Conservation (phyloP, 2,113 vertebrate genomes). For the Gnathonemus echidnorhynchus region DNA sequence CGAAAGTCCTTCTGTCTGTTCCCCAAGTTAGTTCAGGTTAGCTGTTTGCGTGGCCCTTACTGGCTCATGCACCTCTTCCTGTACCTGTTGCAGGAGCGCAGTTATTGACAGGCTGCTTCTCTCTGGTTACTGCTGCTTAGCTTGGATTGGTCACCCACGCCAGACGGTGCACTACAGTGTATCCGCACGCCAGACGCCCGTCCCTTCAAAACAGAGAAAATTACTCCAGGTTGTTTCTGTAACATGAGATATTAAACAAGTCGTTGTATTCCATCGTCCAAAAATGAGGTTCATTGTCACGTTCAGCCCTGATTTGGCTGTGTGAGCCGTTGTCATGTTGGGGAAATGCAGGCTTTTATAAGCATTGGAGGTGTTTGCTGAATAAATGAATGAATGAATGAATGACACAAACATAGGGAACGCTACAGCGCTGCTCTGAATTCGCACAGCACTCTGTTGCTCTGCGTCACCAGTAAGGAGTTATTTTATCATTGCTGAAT, state of each 20-base stretch:
- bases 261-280: background rate
- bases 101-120: background rate
- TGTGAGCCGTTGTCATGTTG: constrained; percentile 19
- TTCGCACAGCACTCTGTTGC: constrained; percentile 60
- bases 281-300: background rate
- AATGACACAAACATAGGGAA: background rate
- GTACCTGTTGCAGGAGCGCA: too few relatives aligned
- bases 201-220: background rate
- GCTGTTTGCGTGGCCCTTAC: background rate
- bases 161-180: background rate
- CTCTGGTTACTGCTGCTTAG: background rate
- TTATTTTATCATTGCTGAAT: constrained; percentile 67
- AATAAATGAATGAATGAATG: constrained; percentile 64
- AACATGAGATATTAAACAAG: constrained; percentile 64
- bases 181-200: background rate
- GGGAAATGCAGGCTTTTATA: constrained; percentile 42
- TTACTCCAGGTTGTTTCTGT: constrained; percentile 35
- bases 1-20: background rate
- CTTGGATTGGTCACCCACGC: background rate
- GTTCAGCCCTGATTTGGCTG: background rate
- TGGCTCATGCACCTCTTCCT: background rate
- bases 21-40: background rate
- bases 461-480: constrained; percentile 49
- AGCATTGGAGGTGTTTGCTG: constrained; percentile 66
- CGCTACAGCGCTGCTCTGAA: constrained; percentile 52